Evolutionary conservation across 2,113 vertebrate species (phyloP).

Genomic region (Nothocercus julius): DNA sequence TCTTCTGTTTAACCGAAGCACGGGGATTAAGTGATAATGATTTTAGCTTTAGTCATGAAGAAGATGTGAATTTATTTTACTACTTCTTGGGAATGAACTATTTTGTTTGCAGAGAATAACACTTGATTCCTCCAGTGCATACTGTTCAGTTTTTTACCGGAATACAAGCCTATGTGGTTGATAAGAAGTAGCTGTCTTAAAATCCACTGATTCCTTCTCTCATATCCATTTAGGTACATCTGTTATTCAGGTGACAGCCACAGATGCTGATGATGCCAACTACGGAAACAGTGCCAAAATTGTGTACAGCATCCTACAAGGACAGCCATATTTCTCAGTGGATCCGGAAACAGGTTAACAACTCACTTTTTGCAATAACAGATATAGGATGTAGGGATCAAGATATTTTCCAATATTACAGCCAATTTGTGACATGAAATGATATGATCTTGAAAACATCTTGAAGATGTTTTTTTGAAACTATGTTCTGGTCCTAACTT

Average conservation of each 20-base stretch:
- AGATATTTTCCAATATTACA: background rate
- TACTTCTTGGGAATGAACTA: background rate
- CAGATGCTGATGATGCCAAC: slow-evolving; percentile 92
- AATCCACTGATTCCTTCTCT: slow-evolving; percentile 4
- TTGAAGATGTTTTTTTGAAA: background rate
- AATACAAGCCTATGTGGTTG: background rate
- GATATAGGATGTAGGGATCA: background rate
- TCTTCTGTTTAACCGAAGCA: background rate
- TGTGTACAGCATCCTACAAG: slow-evolving; percentile 96
- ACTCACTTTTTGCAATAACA: background rate
- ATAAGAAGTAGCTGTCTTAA: background rate
- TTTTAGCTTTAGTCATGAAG: background rate
- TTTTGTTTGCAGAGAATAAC: background rate
- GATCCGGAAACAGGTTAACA: slow-evolving; percentile 93
- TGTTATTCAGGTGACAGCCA: slow-evolving; percentile 91
- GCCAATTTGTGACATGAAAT: background rate
- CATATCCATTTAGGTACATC: slow-evolving; percentile 85
- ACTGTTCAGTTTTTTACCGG: background rate
- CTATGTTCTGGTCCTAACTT: background rate
- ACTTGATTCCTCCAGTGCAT: background rate
- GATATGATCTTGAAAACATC: background rate
- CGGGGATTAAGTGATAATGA: background rate
- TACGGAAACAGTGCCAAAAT: slow-evolving; percentile 98
- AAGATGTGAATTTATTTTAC: background rate
- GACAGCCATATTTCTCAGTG: slow-evolving; percentile 97